These are phyloP conservation scores for Melanotaenia parkinsoni DNA, from an alignment of 2,797 vertebrate genomes.

Conservation along the genomic window DNA sequence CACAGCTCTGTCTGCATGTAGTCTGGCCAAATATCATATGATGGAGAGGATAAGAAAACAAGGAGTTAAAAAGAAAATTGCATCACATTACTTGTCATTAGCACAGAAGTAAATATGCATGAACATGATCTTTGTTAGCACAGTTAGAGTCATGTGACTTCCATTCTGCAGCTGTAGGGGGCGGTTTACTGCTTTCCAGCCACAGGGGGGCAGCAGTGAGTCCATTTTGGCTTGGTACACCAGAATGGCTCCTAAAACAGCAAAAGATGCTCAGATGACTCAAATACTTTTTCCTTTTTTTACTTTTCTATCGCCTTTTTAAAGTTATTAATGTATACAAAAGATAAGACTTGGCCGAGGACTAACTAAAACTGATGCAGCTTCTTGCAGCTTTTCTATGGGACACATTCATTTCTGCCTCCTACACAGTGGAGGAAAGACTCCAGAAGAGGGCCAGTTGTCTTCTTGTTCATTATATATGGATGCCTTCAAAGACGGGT, in stretches of 20 bases:
- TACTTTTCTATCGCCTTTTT: too few relatives aligned
- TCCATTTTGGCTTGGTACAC: not conserved
- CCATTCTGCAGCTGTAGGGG: not conserved
- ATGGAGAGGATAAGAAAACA: not conserved
- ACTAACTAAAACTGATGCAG: not conserved
- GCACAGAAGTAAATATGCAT: not conserved
- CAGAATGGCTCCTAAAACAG: not conserved
- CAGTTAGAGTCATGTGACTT: not conserved
- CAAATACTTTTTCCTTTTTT: too few relatives aligned
- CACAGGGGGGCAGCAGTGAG: constrained; percentile 1
- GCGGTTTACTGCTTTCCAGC: not conserved
- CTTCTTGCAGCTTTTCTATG: not conserved
- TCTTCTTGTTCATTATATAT: constrained; percentile 57
- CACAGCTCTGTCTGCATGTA: not conserved
- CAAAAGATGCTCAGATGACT: not conserved
- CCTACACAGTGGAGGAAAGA: constrained; percentile 26
- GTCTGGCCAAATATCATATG: not conserved
- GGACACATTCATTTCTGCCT: constrained; percentile 11
- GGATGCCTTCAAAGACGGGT: constrained; percentile 43
- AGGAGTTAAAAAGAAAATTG: too few relatives aligned
- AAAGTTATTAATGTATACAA: too few relatives aligned
- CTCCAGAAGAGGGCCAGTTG: constrained; percentile 33
- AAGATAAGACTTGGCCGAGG: not conserved
- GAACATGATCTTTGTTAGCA: not conserved
- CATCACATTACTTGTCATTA: too few relatives aligned